Base-by-base conservation (phyloP, 2,888 invertebrate genomes). In the Oscheius sp. region DNA sequence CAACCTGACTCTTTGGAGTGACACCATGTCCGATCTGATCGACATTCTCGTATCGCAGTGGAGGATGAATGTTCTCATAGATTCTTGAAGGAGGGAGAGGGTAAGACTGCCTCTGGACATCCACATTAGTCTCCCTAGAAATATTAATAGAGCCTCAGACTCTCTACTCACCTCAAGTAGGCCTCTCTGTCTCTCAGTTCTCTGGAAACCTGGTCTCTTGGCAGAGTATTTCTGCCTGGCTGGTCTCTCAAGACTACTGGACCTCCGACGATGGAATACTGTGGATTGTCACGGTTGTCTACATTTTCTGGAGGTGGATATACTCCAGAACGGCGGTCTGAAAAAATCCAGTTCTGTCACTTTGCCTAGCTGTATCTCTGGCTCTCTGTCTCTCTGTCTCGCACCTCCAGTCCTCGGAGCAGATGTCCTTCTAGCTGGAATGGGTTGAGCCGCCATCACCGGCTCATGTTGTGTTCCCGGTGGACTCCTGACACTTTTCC, bases 51-150 rank as follows among this genome's bases (percentile, higher is more conserved):
- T 68, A 55, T 35, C 68, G 10, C 35, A n/a, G n/a, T 13, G 68
- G 55, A 7, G 53, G 68, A 37, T 68, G 50, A 53, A 68, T 55
- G 53, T 68, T 68, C 21, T 53, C 55, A 55, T 68, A 55, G 29
- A 48, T 47, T 48, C 63, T 47, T 2, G 47, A 29, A 37, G 63
- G 63, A 2, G 71, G 60, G n/a, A 13, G 9, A 2, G 63, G 63
- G 48, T 73, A 73, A 5, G 73, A 73, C 29, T 62, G 60, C 10
- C 73, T 50, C 2, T 73, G n/a, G 2, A 73, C 73, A 29, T 73
- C 51, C 1, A 42, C 21, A 10, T 13, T 73, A 2, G 73, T 73
- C 11, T 73, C n/a, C 29, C 73, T 70, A 29, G 21, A 70, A 32
- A 42, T 4, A 9, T 5, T 21, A 21, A 21, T 21, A 21, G 37